Base-by-base conservation (phyloP, 2,888 invertebrate species). In the Eilema caniola region DNA sequence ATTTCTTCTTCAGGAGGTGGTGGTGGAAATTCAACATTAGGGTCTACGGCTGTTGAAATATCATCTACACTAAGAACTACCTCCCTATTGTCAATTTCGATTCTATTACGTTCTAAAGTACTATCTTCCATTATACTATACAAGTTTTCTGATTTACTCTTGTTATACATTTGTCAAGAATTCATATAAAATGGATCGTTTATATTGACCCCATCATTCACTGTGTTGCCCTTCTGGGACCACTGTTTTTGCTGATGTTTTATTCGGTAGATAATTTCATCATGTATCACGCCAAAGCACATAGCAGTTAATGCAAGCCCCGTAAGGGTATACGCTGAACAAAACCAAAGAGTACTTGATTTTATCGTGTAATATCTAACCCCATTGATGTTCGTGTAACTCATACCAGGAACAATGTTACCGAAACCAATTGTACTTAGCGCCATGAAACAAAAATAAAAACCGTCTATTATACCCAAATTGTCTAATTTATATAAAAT, bases 381-480 rank as follows among this genome's bases (percentile, higher is more conserved):
- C 89, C 85, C 96, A 89, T 91, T 96, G 90, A 91, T 88, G 14
- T 94, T 94, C 1, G 94, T 94, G 72, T 93, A 95, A 73, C 90
- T 95, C 88, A 96, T 96, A 41, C 98, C 98, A 66, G 98, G 98
- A 79, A 98, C 96, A 93, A 98, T 96, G 88, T 98, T 98, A 74
- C 98, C 98, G 82, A 98, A 98, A 47, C 99, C 99, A 86, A 98
- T 98, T 23, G 98, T 98, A 85, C 98, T 98, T 87, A 99, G 96
- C 81, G 98, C 98, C 97, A 99, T 99, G 92, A 99, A 99, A 93
- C 99, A 99, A 93, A 99, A 99, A 93, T 98, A 99, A 86, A 98
- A 97, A 76, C 98, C 98, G 89, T 99, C 99, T 81, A 99, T 95
- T 75, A 98, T 96, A 83, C 97, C 96, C 98, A 99, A 98, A 89